Percentiles rank a stretch among this genome's conserved stretches.
Conservation (phyloP, 2,888 invertebrate genomes). For the Dendrolimus pini region DNA sequence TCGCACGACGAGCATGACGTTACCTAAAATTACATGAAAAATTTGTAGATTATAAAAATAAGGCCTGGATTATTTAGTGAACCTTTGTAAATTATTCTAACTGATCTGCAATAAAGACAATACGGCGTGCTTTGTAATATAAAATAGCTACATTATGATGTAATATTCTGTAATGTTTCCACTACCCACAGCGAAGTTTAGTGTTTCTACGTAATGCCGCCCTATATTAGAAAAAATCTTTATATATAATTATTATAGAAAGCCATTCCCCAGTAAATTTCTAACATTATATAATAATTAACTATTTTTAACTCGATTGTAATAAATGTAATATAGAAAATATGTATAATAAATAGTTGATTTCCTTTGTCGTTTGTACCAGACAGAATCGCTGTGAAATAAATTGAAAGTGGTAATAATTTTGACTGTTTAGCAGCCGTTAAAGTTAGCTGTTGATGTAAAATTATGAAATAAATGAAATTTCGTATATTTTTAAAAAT, state of each 20-base stretch:
- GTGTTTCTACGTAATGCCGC: too few species aligned
- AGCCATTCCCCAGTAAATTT: too few species aligned
- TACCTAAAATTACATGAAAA: too few species aligned
- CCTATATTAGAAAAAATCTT: too few species aligned
- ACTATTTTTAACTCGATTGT: too few species aligned
- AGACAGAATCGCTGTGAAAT: conserved; percentile 2
- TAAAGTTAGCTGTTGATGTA: conserved; percentile 61
- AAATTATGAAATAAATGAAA: conserved; percentile 55
- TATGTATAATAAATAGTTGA: conserved; percentile 7
- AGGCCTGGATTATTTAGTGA: background rate
- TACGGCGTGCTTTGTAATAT: conserved; percentile 62
- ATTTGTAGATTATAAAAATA: too few species aligned
- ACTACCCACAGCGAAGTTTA: too few species aligned
- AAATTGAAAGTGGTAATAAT: conserved; percentile 12
- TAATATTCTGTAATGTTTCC: too few species aligned
- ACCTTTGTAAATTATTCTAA: background rate
- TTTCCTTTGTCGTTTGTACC: conserved; percentile 14
- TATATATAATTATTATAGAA: too few species aligned
- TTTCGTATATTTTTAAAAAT: conserved; percentile 29
- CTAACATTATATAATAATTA: too few species aligned
- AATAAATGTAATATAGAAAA: background rate
- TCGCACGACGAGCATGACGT: too few species aligned
- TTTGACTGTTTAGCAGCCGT: conserved; percentile 39
- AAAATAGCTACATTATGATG: conserved; percentile 11
- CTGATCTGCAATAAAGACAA: conserved; percentile 55